Conservation (phyloP, 2,113 vertebrate species). For the Nibea coibor region DNA sequence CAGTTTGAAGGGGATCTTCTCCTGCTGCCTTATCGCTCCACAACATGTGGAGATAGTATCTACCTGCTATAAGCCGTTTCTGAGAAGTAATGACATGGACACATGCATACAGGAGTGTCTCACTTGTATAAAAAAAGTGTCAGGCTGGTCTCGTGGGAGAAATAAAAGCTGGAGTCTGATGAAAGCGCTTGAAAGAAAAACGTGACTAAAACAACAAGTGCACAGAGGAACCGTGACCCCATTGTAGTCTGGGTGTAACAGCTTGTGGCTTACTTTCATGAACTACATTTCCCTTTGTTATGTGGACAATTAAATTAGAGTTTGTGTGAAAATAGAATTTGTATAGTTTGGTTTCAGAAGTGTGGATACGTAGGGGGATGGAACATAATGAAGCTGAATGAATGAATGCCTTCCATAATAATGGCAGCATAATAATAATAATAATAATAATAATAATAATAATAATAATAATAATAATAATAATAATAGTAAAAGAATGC, state of each 20-base stretch:
- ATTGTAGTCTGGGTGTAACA: background rate
- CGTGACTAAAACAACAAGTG: slow-evolving; percentile 36
- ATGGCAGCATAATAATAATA: too few relatives aligned
- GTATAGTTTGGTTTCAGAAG: too few relatives aligned
- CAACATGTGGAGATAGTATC: slow-evolving; percentile 73
- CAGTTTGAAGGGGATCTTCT: slow-evolving; percentile 64
- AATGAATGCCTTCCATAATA: too few relatives aligned
- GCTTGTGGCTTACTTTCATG: slow-evolving; percentile 36
- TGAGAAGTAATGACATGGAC: slow-evolving; percentile 61
- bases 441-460: too few relatives aligned
- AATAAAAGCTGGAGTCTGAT: slow-evolving; percentile 9
- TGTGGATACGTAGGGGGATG: too few relatives aligned
- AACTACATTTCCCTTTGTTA: slow-evolving; percentile 19
- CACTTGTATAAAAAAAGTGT: slow-evolving; percentile 9
- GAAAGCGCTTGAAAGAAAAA: slow-evolving; percentile 7
- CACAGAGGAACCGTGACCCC: slow-evolving; percentile 14
- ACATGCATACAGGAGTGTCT: slow-evolving; percentile 41
- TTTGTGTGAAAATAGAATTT: too few relatives aligned
- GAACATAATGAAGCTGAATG: too few relatives aligned
- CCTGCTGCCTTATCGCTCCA: slow-evolving; percentile 72
- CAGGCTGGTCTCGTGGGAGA: background rate
- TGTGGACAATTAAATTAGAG: too few relatives aligned
- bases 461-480: too few relatives aligned
- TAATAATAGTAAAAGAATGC: too few relatives aligned
- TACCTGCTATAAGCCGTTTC: slow-evolving; percentile 55